Evolutionary conservation across 2,113 vertebrate genomes (phyloP).

Genomic region (Coracopsis vasa): DNA sequence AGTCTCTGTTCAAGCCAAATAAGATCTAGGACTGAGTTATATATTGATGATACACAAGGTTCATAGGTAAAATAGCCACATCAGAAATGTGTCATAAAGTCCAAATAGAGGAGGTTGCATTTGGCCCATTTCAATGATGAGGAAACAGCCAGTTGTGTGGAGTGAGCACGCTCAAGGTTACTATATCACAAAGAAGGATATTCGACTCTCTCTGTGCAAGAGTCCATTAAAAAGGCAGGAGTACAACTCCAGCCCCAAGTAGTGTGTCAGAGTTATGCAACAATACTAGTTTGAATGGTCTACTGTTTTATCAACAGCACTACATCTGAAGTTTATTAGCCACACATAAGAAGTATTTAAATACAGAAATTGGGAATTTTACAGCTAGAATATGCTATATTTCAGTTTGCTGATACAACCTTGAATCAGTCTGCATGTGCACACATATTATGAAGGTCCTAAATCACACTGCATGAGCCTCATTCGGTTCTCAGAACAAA

Average conservation of each 20-base stretch:
- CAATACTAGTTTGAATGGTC: not conserved
- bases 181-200: not conserved
- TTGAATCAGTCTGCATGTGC: not conserved
- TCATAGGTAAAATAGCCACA: not conserved
- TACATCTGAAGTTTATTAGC: not conserved
- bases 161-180: not conserved
- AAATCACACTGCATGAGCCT: not conserved
- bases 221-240: not conserved
- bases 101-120: not conserved
- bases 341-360: not conserved
- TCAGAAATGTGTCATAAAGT: not conserved
- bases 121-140: not conserved
- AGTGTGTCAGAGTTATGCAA: accelerated
- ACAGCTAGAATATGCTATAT: not conserved
- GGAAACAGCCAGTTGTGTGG: not conserved
- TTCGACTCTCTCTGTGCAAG: not conserved
- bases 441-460: not conserved
- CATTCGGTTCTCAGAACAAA: not conserved
- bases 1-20: not conserved
- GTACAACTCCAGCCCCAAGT: not conserved
- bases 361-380: not conserved
- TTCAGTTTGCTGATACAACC: not conserved
- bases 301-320: not conserved
- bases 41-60: not conserved
- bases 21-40: not conserved